phyloP scores from a whole-genome alignment of 1,140 invertebrate genomes.

The Popillia japonica region DNA sequence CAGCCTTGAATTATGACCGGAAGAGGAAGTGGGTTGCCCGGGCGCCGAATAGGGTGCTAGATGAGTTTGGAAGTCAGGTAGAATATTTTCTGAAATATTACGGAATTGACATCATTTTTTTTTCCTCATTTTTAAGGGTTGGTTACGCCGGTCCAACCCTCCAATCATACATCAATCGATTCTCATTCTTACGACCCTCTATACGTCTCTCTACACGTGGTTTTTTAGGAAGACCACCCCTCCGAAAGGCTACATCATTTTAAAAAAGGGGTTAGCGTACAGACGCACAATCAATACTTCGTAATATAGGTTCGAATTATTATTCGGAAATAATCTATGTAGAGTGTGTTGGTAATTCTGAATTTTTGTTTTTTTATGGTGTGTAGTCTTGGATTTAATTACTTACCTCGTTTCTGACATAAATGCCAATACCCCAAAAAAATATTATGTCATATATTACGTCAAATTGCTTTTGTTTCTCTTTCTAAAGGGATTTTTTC shows the following conservation, averaged over 20 bases:
- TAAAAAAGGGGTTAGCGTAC: background rate
- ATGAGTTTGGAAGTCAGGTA: too few relatives aligned
- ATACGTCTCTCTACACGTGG: background rate
- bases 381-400: background rate
- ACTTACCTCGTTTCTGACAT: slow-evolving; percentile 1
- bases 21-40: slow-evolving; percentile 40
- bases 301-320: too few relatives aligned
- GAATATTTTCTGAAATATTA: too few relatives aligned
- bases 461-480: background rate
- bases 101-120: background rate
- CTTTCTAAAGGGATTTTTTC: background rate
- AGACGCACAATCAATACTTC: background rate
- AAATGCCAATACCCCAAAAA: slow-evolving; percentile 10
- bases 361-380: background rate
- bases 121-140: background rate
- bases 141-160: background rate
- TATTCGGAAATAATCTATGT: background rate
- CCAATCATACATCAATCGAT: background rate
- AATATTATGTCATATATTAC: background rate
- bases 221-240: background rate
- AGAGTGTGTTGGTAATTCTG: background rate
- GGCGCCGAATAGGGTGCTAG: too few relatives aligned
- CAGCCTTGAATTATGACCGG: slow-evolving; percentile 43
- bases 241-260: background rate
- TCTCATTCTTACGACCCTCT: background rate